A percentile compares a stretch with the other conserved stretches of the same genome.
Evolutionary conservation across 2,113 vertebrate genomes (phyloP).

Genomic region (Hiodon alosoides): DNA sequence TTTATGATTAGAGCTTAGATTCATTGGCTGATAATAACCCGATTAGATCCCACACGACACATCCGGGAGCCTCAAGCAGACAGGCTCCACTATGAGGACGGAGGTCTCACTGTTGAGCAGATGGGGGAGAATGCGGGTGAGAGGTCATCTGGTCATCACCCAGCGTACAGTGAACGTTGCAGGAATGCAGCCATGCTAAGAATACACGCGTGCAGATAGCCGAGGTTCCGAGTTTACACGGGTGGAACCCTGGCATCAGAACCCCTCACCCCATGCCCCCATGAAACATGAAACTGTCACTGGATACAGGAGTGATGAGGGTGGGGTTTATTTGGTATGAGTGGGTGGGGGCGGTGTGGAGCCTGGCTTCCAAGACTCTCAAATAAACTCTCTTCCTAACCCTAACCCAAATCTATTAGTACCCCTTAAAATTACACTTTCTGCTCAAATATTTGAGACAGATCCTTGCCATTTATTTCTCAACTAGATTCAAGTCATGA

Average conservation of each 20-base stretch:
- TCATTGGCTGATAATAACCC: background rate
- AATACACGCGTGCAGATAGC: slow-evolving; percentile 3
- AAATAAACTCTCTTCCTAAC: too few relatives aligned
- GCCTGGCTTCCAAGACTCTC: too few relatives aligned
- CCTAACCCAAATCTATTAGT: too few relatives aligned
- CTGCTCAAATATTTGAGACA: too few relatives aligned
- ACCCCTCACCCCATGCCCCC: background rate
- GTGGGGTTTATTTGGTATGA: background rate
- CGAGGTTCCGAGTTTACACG: background rate
- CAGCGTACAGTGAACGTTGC: too few relatives aligned
- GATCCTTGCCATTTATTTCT: too few relatives aligned
- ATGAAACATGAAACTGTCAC: background rate
- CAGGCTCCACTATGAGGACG: slow-evolving; percentile 11
- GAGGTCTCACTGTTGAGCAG: background rate
- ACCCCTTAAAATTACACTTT: too few relatives aligned
- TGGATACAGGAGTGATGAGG: background rate
- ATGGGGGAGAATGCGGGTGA: background rate
- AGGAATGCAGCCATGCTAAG: slow-evolving; percentile 20
- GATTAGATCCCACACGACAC: background rate
- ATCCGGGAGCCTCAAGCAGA: background rate
- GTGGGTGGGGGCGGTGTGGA: background rate
- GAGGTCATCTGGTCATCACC: background rate
- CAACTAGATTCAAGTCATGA: too few relatives aligned
- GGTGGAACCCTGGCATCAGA: background rate
- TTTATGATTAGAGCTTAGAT: background rate